Conservation (phyloP, 2,888 invertebrate species). For the Trissolcus brochymenae region DNA sequence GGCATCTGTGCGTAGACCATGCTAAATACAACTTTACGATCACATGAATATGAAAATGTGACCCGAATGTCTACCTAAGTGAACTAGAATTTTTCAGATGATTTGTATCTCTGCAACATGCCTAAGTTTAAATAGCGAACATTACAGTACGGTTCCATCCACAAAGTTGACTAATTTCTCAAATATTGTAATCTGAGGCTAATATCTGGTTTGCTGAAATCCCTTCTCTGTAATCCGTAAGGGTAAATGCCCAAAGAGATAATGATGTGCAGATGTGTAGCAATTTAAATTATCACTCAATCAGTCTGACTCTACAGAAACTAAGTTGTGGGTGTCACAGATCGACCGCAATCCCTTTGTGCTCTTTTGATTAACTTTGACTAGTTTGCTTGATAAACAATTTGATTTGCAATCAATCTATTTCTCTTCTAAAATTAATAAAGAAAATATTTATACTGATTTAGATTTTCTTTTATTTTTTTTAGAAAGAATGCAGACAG, state of each 20-base stretch:
- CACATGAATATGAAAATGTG: too few species aligned
- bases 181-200: conserved; percentile 35
- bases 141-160: conserved; percentile 10
- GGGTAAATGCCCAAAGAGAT: conserved; percentile 28
- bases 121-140: conserved; percentile 26
- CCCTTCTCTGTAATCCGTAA: conserved; percentile 38
- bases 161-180: conserved; percentile 26
- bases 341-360: conserved; percentile 34
- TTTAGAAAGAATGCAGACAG: not conserved
- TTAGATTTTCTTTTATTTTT: too few species aligned
- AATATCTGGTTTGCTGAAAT: conserved; percentile 37
- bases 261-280: conserved; percentile 37
- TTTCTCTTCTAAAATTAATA: not conserved
- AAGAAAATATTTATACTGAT: too few species aligned
- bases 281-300: conserved; percentile 32
- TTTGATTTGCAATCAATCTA: conserved; percentile 6
- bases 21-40: too few species aligned
- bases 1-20: too few species aligned
- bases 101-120: conserved; percentile 8
- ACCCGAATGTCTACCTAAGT: too few species aligned
- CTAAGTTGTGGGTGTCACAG: conserved; percentile 21
- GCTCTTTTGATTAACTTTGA: not conserved
- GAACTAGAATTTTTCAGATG: too few species aligned
- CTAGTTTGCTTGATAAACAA: conserved; percentile 10
- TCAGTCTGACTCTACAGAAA: conserved; percentile 23